Percentiles rank a stretch among this genome's conserved stretches.
Conservation (phyloP, 2,797 vertebrate genomes). For the Enteromius trimaculatus region DNA sequence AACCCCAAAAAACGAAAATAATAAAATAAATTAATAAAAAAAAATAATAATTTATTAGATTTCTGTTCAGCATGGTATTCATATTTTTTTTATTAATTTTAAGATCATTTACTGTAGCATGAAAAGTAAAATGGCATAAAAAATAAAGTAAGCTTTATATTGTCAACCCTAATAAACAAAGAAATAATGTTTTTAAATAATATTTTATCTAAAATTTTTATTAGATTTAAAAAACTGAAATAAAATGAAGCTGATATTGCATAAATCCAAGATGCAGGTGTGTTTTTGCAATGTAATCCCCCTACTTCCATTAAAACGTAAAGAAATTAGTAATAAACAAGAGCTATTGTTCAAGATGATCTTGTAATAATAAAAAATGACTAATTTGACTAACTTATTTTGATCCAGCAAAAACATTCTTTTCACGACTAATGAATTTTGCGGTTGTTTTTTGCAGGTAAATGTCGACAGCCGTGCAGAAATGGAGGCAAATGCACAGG, state of each 20-base stretch:
- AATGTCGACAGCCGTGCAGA: conserved; percentile 84
- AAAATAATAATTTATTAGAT: background rate
- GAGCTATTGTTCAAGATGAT: background rate
- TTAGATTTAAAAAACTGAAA: background rate
- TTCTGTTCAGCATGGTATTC: background rate
- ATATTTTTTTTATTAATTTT: background rate
- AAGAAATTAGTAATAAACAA: background rate
- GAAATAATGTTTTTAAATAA: background rate
- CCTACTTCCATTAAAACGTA: background rate
- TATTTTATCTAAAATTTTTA: background rate
- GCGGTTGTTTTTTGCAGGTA: conserved; percentile 71
- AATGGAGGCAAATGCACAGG: conserved; percentile 90
- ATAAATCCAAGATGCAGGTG: background rate
- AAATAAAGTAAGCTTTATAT: background rate
- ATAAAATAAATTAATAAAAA: background rate
- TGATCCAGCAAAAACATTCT: background rate
- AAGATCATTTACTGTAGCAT: background rate
- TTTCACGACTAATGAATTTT: background rate
- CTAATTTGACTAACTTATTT: background rate
- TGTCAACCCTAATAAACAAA: background rate
- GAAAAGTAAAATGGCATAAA: background rate
- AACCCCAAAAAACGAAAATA: background rate
- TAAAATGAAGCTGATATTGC: background rate
- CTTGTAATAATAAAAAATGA: background rate
- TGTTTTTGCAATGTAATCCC: background rate